Evolutionary conservation across 2,888 invertebrate genomes (phyloP).

Genomic region (Amblyjoppa proteus): DNA sequence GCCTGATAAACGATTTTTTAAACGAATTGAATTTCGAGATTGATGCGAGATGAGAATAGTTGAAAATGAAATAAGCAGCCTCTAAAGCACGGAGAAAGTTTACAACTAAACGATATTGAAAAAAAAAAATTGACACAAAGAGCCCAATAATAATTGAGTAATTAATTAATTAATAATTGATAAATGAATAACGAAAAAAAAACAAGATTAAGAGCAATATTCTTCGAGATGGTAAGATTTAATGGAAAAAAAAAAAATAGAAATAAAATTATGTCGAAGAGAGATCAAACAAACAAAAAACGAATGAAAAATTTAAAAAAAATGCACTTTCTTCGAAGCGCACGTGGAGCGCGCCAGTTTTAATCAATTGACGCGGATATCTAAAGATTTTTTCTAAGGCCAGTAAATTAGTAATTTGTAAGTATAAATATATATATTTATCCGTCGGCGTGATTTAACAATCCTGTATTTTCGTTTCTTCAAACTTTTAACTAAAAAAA

Average conservation of each 20-base stretch:
- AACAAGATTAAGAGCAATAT: constrained; percentile 60
- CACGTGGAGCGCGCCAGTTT: background rate
- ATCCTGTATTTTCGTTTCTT: constrained; percentile 10
- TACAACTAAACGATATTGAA: constrained; percentile 36
- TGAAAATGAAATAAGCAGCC: background rate
- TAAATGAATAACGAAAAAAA: constrained; percentile 29
- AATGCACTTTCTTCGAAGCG: constrained; percentile 2
- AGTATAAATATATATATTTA: constrained; percentile 35
- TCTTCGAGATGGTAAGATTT: constrained; percentile 38
- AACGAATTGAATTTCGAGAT: constrained; percentile 17
- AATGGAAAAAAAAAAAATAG: background rate
- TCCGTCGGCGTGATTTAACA: constrained; percentile 29
- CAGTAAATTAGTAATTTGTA: constrained; percentile 44
- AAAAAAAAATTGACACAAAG: constrained; percentile 7
- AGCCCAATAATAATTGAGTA: constrained; percentile 19
- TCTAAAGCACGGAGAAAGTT: constrained; percentile 27
- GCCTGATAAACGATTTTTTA: background rate
- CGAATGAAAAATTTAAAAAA: background rate
- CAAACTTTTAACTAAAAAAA: constrained; percentile 13
- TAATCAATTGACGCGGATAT: constrained; percentile 18
- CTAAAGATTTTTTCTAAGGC: constrained; percentile 26
- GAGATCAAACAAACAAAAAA: constrained; percentile 13
- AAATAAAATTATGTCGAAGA: background rate
- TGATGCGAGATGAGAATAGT: background rate
- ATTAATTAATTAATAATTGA: constrained; percentile 1